These are phyloP conservation scores for Rotaria magnacalcarata DNA, from an alignment of 2,888 invertebrate genomes.

Conservation along the genomic window DNA sequence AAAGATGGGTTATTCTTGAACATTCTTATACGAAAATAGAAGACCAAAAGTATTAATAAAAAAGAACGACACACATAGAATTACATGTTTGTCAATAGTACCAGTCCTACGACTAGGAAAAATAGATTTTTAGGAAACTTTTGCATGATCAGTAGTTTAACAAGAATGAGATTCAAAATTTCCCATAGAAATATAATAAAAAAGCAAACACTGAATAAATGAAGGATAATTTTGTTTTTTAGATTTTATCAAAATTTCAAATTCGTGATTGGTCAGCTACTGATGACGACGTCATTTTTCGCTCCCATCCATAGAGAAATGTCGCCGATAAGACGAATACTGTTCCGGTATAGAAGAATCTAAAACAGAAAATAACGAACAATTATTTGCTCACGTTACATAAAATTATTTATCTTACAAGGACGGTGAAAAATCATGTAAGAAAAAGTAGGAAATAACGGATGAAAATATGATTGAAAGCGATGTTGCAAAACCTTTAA, in stretches of 20 bases:
- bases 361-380: constrained; percentile 47
- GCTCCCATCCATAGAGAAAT: constrained; percentile 59
- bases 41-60: neutral
- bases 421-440: constrained; percentile 60
- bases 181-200: neutral
- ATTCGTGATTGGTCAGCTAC: neutral
- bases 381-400: no score
- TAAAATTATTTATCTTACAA: constrained; percentile 50
- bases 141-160: neutral
- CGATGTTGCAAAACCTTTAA: constrained; percentile 64
- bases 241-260: neutral
- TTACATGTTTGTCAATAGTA: neutral
- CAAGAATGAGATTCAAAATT: neutral
- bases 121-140: neutral
- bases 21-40: neutral
- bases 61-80: neutral
- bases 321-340: constrained; percentile 60
- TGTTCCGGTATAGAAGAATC: constrained; percentile 60
- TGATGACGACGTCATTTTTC: neutral
- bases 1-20: neutral
- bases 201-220: no score
- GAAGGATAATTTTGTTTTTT: no score
- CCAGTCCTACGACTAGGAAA: neutral
- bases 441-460: constrained; percentile 60
- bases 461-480: constrained; percentile 62